phyloP scores from a whole-genome alignment of 1,140 invertebrate genomes.

The Sitobion miscanthi region DNA sequence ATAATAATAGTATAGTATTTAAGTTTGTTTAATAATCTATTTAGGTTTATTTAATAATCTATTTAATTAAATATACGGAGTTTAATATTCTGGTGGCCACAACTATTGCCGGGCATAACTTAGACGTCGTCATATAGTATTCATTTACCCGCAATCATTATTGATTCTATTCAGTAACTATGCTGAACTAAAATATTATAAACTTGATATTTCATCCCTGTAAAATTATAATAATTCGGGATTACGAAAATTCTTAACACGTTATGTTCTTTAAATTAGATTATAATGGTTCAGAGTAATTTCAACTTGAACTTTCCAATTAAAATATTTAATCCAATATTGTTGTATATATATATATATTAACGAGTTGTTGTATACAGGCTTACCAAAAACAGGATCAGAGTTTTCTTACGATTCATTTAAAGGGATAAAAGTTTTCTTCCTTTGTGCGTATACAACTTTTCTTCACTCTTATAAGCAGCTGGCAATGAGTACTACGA shows the following conservation, averaged over 20 bases:
- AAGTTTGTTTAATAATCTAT: neutral
- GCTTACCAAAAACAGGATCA: neutral
- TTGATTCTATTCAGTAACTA: neutral
- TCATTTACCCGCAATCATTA: neutral
- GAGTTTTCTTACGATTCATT: neutral
- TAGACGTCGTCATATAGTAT: neutral
- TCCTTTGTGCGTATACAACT: neutral
- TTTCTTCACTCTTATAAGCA: neutral
- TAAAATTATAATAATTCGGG: conserved; percentile 23
- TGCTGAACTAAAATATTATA: neutral
- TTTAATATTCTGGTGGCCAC: neutral
- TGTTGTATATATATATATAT: neutral
- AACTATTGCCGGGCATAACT: neutral
- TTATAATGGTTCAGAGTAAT: neutral
- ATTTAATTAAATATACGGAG: neutral
- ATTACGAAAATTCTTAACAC: neutral
- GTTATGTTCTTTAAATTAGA: neutral
- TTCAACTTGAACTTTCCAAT: neutral
- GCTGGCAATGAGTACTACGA: neutral
- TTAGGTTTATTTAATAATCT: neutral
- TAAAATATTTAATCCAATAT: conserved; percentile 20
- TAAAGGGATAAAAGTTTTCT: neutral
- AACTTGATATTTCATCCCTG: neutral
- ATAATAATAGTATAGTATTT: neutral
- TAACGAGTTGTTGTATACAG: neutral